These are phyloP conservation scores for Simalia tracyae DNA, from an alignment of 2,797 vertebrate genomes.

Conservation along the genomic window DNA sequence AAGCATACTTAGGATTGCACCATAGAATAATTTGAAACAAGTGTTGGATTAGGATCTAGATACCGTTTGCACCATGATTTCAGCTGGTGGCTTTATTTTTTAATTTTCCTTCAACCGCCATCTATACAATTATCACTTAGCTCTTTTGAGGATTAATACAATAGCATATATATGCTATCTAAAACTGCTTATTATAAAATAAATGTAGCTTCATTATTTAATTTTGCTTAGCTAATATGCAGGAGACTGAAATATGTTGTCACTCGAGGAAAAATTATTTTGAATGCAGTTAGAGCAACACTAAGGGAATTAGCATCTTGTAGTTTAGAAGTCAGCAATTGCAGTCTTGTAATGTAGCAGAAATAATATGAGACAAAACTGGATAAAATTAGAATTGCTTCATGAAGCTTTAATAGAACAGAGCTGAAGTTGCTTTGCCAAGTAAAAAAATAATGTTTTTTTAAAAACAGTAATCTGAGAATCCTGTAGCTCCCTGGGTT, in stretches of 20 bases:
- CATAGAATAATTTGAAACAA: not conserved
- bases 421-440: constrained; percentile 47
- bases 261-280: constrained; percentile 14
- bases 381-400: constrained; percentile 55
- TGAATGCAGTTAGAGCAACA: constrained; percentile 15
- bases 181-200: constrained; percentile 5
- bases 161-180: not conserved
- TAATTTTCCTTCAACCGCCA: not conserved
- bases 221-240: constrained; percentile 39
- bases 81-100: not conserved
- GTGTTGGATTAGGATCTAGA: not conserved
- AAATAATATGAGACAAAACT: constrained; percentile 34
- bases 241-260: constrained; percentile 25
- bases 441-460: constrained; percentile 36
- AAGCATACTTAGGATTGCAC: not conserved
- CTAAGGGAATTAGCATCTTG: constrained; percentile 28
- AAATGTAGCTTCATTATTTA: not conserved
- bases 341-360: constrained; percentile 32
- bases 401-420: constrained; percentile 45
- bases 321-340: constrained; percentile 38
- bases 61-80: not conserved
- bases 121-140: not conserved
- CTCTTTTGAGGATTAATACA: not conserved
- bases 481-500: not conserved
- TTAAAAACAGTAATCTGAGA: constrained; percentile 31